A percentile compares a stretch with the other conserved stretches of the same genome.
Evolutionary conservation across 2,888 invertebrate species (phyloP).

Genomic region (Odontocerum albicorne): DNA sequence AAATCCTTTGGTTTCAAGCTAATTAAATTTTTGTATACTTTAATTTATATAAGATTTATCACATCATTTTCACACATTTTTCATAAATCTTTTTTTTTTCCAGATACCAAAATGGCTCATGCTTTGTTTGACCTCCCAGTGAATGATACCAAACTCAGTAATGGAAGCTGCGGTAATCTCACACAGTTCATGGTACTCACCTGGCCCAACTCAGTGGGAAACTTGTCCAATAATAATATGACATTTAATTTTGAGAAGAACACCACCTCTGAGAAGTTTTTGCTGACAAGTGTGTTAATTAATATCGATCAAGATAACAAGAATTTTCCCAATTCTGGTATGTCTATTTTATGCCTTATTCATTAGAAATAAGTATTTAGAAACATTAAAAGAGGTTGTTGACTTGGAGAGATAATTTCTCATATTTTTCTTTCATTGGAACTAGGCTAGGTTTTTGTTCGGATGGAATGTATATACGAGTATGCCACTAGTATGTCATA

Average conservation of each 20-base stretch:
- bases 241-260: slow-evolving; percentile 49
- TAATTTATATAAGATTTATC: no score
- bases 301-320: slow-evolving; percentile 15
- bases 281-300: slow-evolving; percentile 21
- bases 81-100: slow-evolving; percentile 24
- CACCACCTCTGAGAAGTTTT: slow-evolving; percentile 40
- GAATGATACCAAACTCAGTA: slow-evolving; percentile 43
- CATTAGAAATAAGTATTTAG: no score
- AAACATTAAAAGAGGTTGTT: no score
- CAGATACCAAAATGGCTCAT: slow-evolving; percentile 41
- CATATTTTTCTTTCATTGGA: no score
- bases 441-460: no score
- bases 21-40: background rate
- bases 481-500: no score
- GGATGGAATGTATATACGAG: no score
- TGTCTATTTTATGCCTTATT: no score
- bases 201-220: slow-evolving; percentile 47
- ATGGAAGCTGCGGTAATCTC: slow-evolving; percentile 46
- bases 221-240: slow-evolving; percentile 41
- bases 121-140: slow-evolving; percentile 50
- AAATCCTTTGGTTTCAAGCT: background rate
- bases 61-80: background rate
- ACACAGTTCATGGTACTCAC: slow-evolving; percentile 44
- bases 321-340: slow-evolving; percentile 19
- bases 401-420: no score